A percentile compares a stretch with the other conserved stretches of the same genome.
phyloP scores from a whole-genome alignment of 1,140 invertebrate genomes.

The Ladona fulva region DNA sequence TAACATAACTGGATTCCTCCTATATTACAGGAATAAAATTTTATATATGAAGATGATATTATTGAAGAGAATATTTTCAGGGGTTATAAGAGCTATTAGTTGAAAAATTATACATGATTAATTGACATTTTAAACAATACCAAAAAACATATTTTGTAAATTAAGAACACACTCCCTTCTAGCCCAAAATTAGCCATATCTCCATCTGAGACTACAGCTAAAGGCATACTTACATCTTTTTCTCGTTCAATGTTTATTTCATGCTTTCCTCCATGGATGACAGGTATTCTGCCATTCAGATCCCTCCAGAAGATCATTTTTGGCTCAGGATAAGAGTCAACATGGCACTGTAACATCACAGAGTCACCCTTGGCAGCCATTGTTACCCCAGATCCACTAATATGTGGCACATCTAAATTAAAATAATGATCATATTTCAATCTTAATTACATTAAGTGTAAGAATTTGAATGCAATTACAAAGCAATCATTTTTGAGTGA shows the following conservation, averaged over 20 bases:
- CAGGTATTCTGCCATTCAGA: constrained; percentile 53
- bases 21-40: constrained; percentile 20
- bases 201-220: no score
- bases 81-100: no score
- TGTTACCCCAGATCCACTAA: constrained; percentile 62
- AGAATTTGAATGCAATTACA: no score
- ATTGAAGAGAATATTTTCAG: no score
- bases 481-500: no score
- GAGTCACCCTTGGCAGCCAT: constrained; percentile 61
- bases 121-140: no score
- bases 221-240: constrained; percentile 40
- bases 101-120: no score
- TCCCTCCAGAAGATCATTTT: constrained; percentile 71
- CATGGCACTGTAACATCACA: constrained; percentile 61
- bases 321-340: constrained; percentile 65
- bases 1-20: constrained; percentile 53
- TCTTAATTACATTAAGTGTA: no score
- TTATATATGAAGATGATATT: no score
- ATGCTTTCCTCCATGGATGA: constrained; percentile 66
- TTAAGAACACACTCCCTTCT: no score
- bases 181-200: no score
- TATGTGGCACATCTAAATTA: constrained; percentile 55
- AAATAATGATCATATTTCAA: background rate
- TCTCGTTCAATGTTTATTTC: constrained; percentile 45
- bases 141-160: no score